Evolutionary conservation across 2,113 vertebrate genomes (phyloP), one percentile per base, ranked within the genome.

Genomic region (Beaufortia kweichowensis): DNA sequence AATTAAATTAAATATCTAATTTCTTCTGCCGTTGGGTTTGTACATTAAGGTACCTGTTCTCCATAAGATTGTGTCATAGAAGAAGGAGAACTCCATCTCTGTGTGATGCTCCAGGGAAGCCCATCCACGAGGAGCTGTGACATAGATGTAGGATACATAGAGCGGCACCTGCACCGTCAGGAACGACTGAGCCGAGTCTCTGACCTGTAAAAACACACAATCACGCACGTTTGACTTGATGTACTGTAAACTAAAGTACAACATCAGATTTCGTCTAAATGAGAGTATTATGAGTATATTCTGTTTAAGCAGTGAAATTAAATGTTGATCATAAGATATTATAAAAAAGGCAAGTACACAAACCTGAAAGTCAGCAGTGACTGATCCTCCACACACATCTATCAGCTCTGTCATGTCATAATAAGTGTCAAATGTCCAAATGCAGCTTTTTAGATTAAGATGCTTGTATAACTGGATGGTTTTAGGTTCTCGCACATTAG

Each of bases 31-130:
- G 12, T 35, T 15, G 19, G n/a, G 19, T 33, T n/a, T 31, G 26
- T 10, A 10, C 19, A 21, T 10, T 24, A 6, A 75, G 64, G 7
- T 85, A 96, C 97, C 97, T 79, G 96, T 99, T 80, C 95, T 96
- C 97, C 97, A 99, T 46, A 99, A 95, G 75, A 99, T 94, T 0
- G 97, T 99, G 79, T 99, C 97, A 0, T 99, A 99, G 91, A 99
- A 98, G 86, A 99, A 99, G 41, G 96, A 98, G 86, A 99, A 98
- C 86, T 98, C 96, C 97, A 99, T 99, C 90, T 98, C 97, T 0
- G 97, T 99, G 92, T 99, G 97, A 69, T 99, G 97, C 85, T 99
- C 97, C 35, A 99, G 87, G 43, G 97, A 99, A 0, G 97, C 97
- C 97, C 97, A 99, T 39, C 97, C 97, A 64, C 97, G 89, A 0